Evolutionary conservation across 2,113 vertebrate species (phyloP), one percentile per base, ranked within the genome.

Genomic region (Lethenteron camtschaticum): DNA sequence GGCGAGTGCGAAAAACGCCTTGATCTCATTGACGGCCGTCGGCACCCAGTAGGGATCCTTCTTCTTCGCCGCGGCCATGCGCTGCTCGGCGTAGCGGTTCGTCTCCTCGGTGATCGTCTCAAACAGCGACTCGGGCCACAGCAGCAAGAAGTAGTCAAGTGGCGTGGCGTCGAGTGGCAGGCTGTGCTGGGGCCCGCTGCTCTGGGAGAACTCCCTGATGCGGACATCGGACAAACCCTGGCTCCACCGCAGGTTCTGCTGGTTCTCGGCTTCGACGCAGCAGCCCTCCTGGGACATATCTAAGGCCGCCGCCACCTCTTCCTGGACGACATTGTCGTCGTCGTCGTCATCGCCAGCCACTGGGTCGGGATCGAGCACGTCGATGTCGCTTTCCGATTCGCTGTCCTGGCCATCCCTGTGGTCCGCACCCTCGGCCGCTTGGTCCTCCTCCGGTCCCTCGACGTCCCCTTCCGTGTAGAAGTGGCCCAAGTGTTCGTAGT

Each of bases 1-100:
- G 24, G 68, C 68, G 55, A 72, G 68, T 3, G 71, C 71, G 18
- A 72, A 56, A 57, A 72, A 72, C 24, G 71, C 68, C 57, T 69
- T 72, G 18, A 72, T 72, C 56, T 72, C 71, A 12, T 14, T 56
- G 66, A 57, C 9, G 12, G 58, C 57, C 10, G 71, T 72, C n/a
- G 68, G 68, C 56, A 57, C 56, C 71, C 71, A 72, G 13, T 8
- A 58, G 10, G 68, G 13, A 8, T 72, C 71, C 68, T 12, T 55
- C 56, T 70, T 72, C 9, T 57, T 68, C 10, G 68, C 63, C 16
- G 2, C 58, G 55, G 57, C 71, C 16, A 68, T 66, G 71, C 71
- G 68, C 18, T 72, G 71, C 5, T 7, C 4, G 11, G 71, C 71
- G 4, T 72, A 72, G 10, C 63, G 71, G 57, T 72, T 72, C 5